Conservation (phyloP, 2,888 invertebrate genomes). For the Thumatha senex region DNA sequence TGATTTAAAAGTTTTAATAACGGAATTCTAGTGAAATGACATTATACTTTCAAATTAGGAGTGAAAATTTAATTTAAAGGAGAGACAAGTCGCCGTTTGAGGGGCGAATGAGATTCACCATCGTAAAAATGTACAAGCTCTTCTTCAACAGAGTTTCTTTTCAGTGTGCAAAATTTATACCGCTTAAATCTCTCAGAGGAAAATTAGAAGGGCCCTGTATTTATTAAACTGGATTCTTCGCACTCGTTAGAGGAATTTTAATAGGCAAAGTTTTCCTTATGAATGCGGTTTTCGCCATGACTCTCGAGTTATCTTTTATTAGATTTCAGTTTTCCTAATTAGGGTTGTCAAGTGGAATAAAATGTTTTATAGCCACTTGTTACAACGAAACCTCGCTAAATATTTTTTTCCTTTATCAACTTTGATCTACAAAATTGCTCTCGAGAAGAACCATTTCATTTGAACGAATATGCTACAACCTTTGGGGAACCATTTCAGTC, state of each 20-base stretch:
- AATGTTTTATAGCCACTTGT: conserved; percentile 61
- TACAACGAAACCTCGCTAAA: conserved; percentile 23
- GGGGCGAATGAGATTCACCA: conserved; percentile 77
- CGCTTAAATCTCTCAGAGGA: conserved; percentile 78
- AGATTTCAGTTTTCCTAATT: conserved; percentile 73
- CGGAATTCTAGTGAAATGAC: conserved; percentile 83
- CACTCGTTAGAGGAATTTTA: conserved; percentile 82
- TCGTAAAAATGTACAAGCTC: conserved; percentile 82
- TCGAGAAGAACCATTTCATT: conserved; percentile 2
- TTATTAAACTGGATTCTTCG: conserved; percentile 78
- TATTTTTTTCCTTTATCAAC: conserved; percentile 17
- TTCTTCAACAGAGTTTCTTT: conserved; percentile 81
- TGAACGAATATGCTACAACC: no score
- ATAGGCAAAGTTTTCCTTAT: conserved; percentile 78
- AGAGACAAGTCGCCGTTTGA: conserved; percentile 78
- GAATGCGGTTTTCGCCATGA: conserved; percentile 73
- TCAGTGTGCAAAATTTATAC: conserved; percentile 78
- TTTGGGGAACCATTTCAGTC: no score
- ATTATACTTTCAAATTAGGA: conserved; percentile 85
- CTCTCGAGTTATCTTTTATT: conserved; percentile 79
- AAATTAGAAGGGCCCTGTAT: conserved; percentile 79
- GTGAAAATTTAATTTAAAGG: conserved; percentile 85
- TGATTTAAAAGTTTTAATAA: conserved; percentile 85
- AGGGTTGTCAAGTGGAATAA: conserved; percentile 71
- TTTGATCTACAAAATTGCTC: conserved; percentile 5